Evolutionary conservation across 2,113 vertebrate species (phyloP), one percentile per base, ranked within the genome.

Genomic region (Zeus faber): DNA sequence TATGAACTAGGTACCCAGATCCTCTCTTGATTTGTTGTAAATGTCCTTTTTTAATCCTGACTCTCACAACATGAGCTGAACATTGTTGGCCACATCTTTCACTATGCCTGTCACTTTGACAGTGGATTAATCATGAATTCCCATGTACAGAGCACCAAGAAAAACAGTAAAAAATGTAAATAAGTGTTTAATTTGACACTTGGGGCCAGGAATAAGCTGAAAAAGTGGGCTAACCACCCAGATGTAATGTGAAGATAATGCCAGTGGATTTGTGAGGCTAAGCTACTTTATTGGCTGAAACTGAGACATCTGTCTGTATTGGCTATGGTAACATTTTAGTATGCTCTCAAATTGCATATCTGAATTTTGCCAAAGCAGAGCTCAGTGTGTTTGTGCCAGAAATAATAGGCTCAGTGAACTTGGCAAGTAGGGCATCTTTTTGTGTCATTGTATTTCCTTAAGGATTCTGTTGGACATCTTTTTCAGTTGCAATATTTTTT

Each of bases 231-330:
- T 48, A 48, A 48, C 46, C 17, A 33, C 48, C 27, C 27, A 50
- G 17, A 50, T 50, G 48, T 50, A 35, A 31, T 35, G 48, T 31
- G 27, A 50, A 29, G 27, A 33, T 33, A 21, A 50, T 21, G 18
- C 10, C 17, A 50, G 17, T 33, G 27, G 27, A 33, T 33, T 50
- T 50, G 48, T 50, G 48, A 16, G 6, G 17, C 27, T 21, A 33
- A 22, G 26, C 26, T 50, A 50, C 48, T 50, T 50, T 29, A 27
- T 49, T 49, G 48, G 29, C 48, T 50, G 48, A 50, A 50, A 35
- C 31, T 50, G 26, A 50, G 48, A 50, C 29, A 33, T 49, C 27
- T 50, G 48, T 33, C 48, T 33, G 18, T 50, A 27, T 35, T 50
- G 27, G 48, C 48, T 21, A 21, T 26, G 33, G 29, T 33, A 50